A percentile compares a stretch with the other conserved stretches of the same genome.
These are phyloP conservation scores for Epinephelus moara DNA, from an alignment of 2,113 vertebrate genomes.

Conservation along the genomic window DNA sequence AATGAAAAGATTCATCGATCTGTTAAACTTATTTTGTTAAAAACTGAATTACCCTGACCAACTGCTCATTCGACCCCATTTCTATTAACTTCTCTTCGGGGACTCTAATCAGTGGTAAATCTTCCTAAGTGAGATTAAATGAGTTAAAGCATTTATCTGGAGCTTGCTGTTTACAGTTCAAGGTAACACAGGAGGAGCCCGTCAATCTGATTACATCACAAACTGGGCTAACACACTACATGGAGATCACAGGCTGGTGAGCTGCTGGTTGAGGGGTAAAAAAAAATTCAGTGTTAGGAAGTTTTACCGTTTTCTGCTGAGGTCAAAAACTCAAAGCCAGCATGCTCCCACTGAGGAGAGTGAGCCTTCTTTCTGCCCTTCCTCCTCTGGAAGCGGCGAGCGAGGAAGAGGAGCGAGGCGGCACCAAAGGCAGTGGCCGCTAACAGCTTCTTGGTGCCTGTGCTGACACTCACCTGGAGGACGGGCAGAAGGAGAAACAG, in stretches of 20 bases:
- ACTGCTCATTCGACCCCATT: constrained; percentile 2
- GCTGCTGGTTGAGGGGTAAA: neutral
- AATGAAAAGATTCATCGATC: neutral
- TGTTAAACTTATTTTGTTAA: neutral
- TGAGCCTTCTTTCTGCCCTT: constrained; percentile 87
- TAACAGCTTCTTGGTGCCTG: constrained; percentile 91
- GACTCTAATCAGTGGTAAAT: constrained; percentile 16
- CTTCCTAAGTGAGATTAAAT: constrained; percentile 14
- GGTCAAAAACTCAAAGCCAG: constrained; percentile 82
- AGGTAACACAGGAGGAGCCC: constrained; percentile 2
- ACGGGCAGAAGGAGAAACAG: neutral
- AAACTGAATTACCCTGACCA: neutral
- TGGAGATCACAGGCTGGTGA: neutral
- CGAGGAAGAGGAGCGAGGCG: constrained; percentile 92
- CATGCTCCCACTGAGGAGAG: constrained; percentile 86
- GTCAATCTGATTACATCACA: constrained; percentile 29
- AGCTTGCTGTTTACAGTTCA: constrained; percentile 9
- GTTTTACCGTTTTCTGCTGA: constrained; percentile 87
- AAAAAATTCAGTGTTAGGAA: no score
- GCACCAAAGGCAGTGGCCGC: constrained; percentile 90
- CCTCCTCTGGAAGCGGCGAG: constrained; percentile 92
- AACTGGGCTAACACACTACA: neutral
- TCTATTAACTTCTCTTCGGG: constrained; percentile 18
- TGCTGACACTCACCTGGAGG: constrained; percentile 89
- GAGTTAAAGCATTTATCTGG: constrained; percentile 38